Conservation (phyloP, 37 sponge, comb jelly and placozoan species). For the Mnemiopsis leidyi region DNA sequence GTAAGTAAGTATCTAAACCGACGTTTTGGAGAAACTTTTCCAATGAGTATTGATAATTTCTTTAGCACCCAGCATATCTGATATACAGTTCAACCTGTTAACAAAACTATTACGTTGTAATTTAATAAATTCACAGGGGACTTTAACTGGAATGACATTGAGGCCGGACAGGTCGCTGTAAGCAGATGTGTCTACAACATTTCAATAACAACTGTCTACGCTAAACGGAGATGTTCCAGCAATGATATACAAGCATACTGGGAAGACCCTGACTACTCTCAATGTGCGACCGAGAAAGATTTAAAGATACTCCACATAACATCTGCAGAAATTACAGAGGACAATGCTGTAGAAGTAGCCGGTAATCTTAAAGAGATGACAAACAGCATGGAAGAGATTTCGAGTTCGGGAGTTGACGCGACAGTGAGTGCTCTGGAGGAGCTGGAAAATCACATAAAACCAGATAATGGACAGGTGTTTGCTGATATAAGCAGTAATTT, state of each 20-base stretch:
- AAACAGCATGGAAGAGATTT: background rate
- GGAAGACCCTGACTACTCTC: background rate
- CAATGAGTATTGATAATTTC: too few species aligned
- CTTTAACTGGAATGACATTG: background rate
- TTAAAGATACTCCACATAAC: background rate
- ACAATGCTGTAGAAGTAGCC: background rate
- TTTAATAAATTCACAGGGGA: background rate
- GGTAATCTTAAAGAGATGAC: background rate
- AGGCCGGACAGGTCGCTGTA: background rate
- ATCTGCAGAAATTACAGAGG: background rate
- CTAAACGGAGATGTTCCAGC: background rate
- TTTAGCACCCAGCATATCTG: too few species aligned
- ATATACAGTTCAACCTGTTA: too few species aligned
- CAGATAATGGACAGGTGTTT: background rate
- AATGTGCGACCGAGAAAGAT: background rate
- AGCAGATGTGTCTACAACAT: background rate
- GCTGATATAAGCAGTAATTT: slow-evolving; percentile 6
- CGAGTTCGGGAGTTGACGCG: background rate
- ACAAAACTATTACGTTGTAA: too few species aligned
- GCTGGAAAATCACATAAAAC: background rate
- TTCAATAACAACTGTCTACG: background rate
- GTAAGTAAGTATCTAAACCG: too few species aligned
- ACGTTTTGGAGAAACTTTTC: too few species aligned
- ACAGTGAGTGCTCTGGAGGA: background rate
- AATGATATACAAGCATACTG: background rate